Evolutionary conservation across 92 coral and sea anemone genomes (phyloP).

Genomic region (Isaurus tuberculatus): DNA sequence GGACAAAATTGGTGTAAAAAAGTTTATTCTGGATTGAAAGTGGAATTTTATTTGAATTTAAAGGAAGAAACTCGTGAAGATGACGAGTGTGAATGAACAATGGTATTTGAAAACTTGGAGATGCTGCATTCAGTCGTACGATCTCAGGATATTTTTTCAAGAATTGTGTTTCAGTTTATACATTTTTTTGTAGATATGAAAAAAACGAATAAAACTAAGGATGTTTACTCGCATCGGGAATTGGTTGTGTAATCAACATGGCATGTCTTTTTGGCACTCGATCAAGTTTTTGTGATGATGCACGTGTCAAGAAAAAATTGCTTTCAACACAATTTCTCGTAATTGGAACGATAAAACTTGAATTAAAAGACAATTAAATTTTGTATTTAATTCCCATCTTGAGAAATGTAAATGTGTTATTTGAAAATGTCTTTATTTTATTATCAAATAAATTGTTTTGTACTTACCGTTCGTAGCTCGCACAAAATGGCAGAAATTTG

Average conservation of each 20-base stretch:
- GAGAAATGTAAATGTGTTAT: no score
- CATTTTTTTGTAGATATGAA: slow-evolving; percentile 43
- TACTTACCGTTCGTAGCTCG: slow-evolving; percentile 8
- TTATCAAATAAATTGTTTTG: slow-evolving; percentile 7
- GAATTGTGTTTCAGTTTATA: slow-evolving; percentile 39
- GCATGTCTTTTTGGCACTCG: slow-evolving; percentile 45
- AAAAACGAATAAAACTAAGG: slow-evolving; percentile 21
- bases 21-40: no score
- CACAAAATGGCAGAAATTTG: not conserved
- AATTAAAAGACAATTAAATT: not conserved
- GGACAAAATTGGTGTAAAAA: no score
- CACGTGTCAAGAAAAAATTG: not conserved
- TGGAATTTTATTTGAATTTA: no score
- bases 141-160: no score
- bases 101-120: no score
- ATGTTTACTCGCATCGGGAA: not conserved
- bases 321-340: not conserved
- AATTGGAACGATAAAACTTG: not conserved
- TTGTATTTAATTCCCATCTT: no score
- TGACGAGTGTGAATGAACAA: no score
- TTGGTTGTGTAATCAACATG: slow-evolving; percentile 31
- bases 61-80: no score
- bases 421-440: no score
- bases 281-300: slow-evolving; percentile 44
- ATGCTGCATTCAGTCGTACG: not conserved